phyloP scores from a whole-genome alignment of 2,113 vertebrate genomes.

The Ciconia boyciana region DNA sequence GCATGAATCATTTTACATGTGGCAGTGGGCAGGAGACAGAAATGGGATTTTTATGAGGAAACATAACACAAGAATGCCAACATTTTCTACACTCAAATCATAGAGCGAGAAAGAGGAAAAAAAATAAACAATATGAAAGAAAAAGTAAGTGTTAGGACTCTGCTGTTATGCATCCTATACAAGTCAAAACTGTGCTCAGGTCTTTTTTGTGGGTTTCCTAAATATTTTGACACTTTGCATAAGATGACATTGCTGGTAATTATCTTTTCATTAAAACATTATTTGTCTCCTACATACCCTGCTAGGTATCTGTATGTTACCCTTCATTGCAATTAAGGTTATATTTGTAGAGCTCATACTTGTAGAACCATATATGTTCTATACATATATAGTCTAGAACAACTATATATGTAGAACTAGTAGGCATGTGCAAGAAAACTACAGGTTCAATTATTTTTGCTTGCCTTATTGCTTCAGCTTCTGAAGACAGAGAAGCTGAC shows the following conservation, averaged over 20 bases:
- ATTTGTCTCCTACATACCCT: neutral
- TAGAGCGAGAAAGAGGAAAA: neutral
- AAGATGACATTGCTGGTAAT: neutral
- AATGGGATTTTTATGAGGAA: neutral
- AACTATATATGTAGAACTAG: neutral
- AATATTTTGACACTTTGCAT: neutral
- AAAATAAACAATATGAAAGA: neutral
- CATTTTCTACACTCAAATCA: neutral
- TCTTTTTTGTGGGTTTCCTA: neutral
- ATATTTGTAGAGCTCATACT: neutral
- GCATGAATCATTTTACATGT: neutral
- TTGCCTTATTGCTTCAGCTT: neutral
- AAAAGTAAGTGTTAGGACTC: neutral
- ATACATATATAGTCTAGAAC: neutral
- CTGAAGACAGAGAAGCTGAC: neutral
- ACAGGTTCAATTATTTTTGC: neutral
- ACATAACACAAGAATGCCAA: neutral
- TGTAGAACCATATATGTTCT: neutral
- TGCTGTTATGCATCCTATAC: neutral
- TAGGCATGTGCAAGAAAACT: neutral
- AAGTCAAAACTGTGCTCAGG: neutral
- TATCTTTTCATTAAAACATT: neutral
- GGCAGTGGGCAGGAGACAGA: neutral
- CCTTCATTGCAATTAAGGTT: neutral
- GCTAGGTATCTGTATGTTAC: neutral